phyloP scores from a whole-genome alignment of 1,140 invertebrate genomes.

The Drosophila subpulchrella region DNA sequence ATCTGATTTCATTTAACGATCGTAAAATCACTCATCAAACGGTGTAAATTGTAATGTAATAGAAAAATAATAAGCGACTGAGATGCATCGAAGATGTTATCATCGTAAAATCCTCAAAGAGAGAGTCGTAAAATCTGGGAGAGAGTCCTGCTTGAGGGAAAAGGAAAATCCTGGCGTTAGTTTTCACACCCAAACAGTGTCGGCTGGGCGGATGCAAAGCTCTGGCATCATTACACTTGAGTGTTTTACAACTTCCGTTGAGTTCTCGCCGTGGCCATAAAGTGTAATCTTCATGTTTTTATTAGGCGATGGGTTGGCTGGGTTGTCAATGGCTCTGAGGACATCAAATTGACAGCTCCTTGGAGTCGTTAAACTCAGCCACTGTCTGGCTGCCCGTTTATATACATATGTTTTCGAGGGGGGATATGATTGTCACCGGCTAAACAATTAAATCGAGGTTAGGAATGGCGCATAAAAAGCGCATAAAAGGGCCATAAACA shows the following conservation, averaged over 20 bases:
- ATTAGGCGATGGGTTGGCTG: slow-evolving; percentile 39
- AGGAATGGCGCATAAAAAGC: slow-evolving; percentile 83
- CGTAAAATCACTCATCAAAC: slow-evolving; percentile 65
- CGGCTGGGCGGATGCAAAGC: slow-evolving; percentile 23
- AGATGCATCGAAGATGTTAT: slow-evolving; percentile 59
- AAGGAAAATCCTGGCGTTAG: slow-evolving; percentile 63
- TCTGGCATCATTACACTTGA: slow-evolving; percentile 76
- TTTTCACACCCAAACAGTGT: slow-evolving; percentile 64
- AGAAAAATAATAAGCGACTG: slow-evolving; percentile 75
- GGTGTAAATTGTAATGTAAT: slow-evolving; percentile 79
- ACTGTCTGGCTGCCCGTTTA: slow-evolving; percentile 23
- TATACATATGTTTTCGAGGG: slow-evolving; percentile 66
- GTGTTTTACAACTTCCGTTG: slow-evolving; percentile 81
- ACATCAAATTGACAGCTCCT: slow-evolving; percentile 82
- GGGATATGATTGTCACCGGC: slow-evolving; percentile 83
- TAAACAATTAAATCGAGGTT: slow-evolving; percentile 85
- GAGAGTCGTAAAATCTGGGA: slow-evolving; percentile 64
- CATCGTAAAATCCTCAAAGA: slow-evolving; percentile 60
- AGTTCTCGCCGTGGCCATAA: slow-evolving; percentile 65
- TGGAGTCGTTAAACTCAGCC: slow-evolving; percentile 74
- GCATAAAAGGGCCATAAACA: slow-evolving; percentile 82
- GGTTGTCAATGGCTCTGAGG: slow-evolving; percentile 70
- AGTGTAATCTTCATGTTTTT: slow-evolving; percentile 83
- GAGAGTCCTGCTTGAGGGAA: slow-evolving; percentile 17
- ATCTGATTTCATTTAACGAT: slow-evolving; percentile 67